Conservation (phyloP, 1,140 invertebrate species). For the Chionoecetes opilio region DNA sequence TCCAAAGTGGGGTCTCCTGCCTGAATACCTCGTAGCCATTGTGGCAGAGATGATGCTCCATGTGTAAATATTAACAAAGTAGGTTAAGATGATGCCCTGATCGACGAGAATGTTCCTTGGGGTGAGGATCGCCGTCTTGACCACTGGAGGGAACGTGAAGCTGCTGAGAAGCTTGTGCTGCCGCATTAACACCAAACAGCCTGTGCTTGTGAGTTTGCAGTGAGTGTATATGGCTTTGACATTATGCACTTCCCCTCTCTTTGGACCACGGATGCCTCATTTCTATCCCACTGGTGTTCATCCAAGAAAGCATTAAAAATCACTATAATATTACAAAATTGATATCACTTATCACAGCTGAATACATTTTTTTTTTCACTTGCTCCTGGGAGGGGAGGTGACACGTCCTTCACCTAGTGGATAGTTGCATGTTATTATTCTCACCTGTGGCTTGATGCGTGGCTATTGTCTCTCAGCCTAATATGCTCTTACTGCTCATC, state of each 20-base stretch:
- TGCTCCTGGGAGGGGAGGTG: too few species aligned
- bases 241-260: background rate
- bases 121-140: background rate
- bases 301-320: too few species aligned
- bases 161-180: conserved; percentile 11
- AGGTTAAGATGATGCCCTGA: background rate
- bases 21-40: background rate
- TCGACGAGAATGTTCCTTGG: background rate
- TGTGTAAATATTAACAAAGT: background rate
- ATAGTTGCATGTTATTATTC: too few species aligned
- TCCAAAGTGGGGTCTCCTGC: background rate
- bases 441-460: too few species aligned
- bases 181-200: background rate
- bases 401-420: too few species aligned
- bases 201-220: background rate
- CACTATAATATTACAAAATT: too few species aligned
- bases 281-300: too few species aligned
- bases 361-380: too few species aligned
- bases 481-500: too few species aligned
- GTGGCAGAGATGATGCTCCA: background rate
- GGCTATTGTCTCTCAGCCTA: too few species aligned
- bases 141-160: background rate
- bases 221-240: background rate
- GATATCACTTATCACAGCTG: too few species aligned
- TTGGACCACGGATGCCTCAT: too few species aligned